Conservation (phyloP, 53 echinoderm and acorn worm species). For the Holothuria scabra region DNA sequence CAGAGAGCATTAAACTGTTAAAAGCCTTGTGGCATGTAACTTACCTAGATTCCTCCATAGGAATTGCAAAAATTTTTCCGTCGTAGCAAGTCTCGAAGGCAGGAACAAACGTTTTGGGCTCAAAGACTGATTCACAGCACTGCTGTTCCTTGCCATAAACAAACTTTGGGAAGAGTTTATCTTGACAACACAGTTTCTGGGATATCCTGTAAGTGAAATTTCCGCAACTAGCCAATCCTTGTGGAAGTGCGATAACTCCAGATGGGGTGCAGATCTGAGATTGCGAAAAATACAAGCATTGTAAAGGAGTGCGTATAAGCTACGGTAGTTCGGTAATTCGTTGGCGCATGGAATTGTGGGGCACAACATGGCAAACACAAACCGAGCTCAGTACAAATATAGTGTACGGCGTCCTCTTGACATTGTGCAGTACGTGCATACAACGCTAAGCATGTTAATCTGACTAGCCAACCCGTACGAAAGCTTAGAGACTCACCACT, state of each 20-base stretch:
- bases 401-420: no score
- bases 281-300: no score
- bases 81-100: neutral
- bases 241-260: neutral
- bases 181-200: conserved; percentile 1
- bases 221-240: neutral
- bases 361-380: no score
- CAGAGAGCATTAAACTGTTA: no score
- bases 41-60: neutral
- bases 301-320: no score
- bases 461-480: no score
- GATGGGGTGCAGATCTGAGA: neutral
- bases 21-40: neutral
- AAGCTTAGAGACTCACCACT: no score
- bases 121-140: neutral
- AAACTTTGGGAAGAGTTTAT: neutral
- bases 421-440: no score
- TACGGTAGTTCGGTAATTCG: no score
- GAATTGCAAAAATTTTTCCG: neutral
- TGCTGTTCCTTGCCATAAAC: neutral
- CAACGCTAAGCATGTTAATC: no score
- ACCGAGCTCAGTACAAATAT: no score
- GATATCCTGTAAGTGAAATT: neutral
- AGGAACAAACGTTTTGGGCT: neutral
- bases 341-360: no score